phyloP scores from a whole-genome alignment of 2,797 vertebrate species.

The Poeciliopsis infans region DNA sequence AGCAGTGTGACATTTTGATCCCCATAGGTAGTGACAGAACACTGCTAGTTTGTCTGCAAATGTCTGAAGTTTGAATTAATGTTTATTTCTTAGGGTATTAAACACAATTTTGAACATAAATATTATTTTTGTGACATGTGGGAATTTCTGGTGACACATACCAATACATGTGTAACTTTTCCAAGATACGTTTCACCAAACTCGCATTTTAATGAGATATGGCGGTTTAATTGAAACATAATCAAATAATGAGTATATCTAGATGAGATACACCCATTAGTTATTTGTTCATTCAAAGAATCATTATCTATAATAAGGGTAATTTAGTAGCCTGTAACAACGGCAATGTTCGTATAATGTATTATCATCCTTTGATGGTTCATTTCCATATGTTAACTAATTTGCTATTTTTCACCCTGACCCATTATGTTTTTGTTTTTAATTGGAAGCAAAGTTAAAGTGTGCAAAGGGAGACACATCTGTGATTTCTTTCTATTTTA shows the following conservation, averaged over 20 bases:
- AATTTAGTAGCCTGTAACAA: background rate
- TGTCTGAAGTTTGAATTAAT: background rate
- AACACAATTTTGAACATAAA: background rate
- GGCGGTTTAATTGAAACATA: background rate
- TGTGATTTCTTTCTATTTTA: background rate
- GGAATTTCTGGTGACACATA: background rate
- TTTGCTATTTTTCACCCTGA: background rate
- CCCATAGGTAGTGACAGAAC: background rate
- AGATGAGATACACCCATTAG: background rate
- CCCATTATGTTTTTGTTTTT: background rate
- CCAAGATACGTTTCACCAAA: background rate
- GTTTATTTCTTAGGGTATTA: background rate
- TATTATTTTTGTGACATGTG: background rate
- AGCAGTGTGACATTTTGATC: background rate
- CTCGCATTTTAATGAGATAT: background rate
- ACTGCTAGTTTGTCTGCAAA: background rate
- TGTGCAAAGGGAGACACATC: background rate
- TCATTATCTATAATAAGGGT: background rate
- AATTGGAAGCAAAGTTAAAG: background rate
- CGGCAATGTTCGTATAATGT: background rate
- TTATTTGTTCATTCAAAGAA: background rate
- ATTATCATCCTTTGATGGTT: background rate
- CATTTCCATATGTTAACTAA: background rate
- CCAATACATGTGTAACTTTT: background rate
- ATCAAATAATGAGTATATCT: conserved; percentile 1